Percentiles rank a stretch among this genome's conserved stretches.
Evolutionary conservation across 2,797 vertebrate species (phyloP).

Genomic region (Phylloscopus collybita): DNA sequence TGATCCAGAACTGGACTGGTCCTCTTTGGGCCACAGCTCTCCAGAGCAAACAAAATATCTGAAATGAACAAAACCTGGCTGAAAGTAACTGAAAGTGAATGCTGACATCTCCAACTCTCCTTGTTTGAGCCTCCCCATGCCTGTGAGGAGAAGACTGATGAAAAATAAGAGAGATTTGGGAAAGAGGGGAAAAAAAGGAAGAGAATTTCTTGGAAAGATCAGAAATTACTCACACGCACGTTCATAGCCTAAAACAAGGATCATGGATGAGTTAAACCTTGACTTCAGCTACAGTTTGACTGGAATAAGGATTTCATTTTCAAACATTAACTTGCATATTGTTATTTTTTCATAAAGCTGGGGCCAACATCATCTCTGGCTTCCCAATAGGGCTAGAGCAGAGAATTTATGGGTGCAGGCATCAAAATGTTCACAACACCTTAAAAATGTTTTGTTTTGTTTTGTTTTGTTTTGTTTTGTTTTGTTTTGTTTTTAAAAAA

Average conservation of each 20-base stretch:
- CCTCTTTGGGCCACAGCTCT: neutral
- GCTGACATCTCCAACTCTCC: neutral
- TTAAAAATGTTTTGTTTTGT: neutral
- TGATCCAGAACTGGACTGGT: neutral
- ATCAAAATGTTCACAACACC: conserved; percentile 4
- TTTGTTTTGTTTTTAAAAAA: no score
- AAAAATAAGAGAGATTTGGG: neutral
- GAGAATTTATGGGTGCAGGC: neutral
- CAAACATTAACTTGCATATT: neutral
- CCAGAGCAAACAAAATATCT: neutral
- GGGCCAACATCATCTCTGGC: neutral
- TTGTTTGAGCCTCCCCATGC: neutral
- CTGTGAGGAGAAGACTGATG: neutral
- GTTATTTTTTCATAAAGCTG: neutral
- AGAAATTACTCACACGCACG: neutral
- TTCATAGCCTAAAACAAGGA: neutral
- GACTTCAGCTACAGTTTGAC: neutral
- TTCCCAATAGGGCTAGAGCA: neutral
- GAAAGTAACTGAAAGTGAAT: neutral
- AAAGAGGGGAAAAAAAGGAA: neutral
- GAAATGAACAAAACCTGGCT: neutral
- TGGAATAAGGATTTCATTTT: conserved; percentile 9
- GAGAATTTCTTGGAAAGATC: neutral
- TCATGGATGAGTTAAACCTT: neutral
- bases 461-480: no score